phyloP scores from a whole-genome alignment of 1,140 invertebrate genomes.

The Brachionus manjavacas region DNA sequence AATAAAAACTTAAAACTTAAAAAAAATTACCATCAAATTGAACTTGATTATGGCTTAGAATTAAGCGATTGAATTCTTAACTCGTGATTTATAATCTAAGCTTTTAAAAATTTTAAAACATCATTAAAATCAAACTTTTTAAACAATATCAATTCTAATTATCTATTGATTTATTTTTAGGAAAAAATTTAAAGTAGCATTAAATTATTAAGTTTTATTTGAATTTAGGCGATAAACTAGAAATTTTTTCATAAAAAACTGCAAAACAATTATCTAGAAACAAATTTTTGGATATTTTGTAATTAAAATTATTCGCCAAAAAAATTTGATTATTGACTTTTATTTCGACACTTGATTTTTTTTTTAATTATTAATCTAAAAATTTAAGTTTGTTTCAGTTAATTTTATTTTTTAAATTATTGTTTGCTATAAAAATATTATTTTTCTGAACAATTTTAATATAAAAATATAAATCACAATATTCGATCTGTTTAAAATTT shows the following conservation, averaged over 20 bases:
- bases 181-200: not conserved
- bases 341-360: not conserved
- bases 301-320: not conserved
- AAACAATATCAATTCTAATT: not conserved
- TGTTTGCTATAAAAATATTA: not conserved
- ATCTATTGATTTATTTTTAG: not conserved
- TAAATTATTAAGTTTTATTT: not conserved
- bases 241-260: not conserved
- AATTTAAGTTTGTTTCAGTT: not conserved
- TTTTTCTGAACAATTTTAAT: not conserved
- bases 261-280: not conserved
- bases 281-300: not conserved
- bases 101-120: too few relatives aligned
- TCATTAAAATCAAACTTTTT: too few relatives aligned
- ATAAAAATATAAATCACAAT: not conserved
- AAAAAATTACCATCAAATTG: too few relatives aligned
- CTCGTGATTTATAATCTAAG: too few relatives aligned
- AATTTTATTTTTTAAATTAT: too few relatives aligned
- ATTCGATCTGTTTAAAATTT: not conserved
- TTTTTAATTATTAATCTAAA: not conserved
- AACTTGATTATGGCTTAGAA: too few relatives aligned
- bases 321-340: not conserved
- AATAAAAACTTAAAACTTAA: too few relatives aligned
- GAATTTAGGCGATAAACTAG: too few relatives aligned
- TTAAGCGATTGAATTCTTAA: too few relatives aligned